phyloP scores from a whole-genome alignment of 2,888 invertebrate species.

The Lepidocyrtinus sp. region DNA sequence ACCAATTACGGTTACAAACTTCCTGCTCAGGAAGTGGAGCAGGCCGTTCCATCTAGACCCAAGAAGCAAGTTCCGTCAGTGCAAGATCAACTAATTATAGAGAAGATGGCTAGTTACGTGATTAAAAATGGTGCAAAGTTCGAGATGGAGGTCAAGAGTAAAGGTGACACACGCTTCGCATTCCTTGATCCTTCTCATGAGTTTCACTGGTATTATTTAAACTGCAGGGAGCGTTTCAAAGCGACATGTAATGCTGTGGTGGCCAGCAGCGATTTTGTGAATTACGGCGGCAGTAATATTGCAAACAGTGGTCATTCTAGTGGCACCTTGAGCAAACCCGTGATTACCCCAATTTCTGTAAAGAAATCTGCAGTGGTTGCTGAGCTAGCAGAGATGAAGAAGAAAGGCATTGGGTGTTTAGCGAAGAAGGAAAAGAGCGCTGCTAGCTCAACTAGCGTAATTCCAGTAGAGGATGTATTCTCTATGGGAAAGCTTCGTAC shows the following conservation, averaged over 20 bases:
- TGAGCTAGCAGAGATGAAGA: conserved; percentile 46
- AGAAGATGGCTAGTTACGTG: conserved; percentile 97
- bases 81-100: conserved; percentile 89
- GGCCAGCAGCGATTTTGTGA: conserved; percentile 64
- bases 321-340: neutral
- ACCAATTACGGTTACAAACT: neutral
- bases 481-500: conserved; percentile 37
- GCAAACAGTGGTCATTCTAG: conserved; percentile 1
- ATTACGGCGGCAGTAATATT: conserved; percentile 38
- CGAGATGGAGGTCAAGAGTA: conserved; percentile 86
- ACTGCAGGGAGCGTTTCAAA: conserved; percentile 66
- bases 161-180: conserved; percentile 88
- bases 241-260: conserved; percentile 65
- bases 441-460: neutral
- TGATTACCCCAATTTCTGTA: neutral
- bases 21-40: neutral
- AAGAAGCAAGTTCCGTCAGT: conserved; percentile 79
- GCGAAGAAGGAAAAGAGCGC: conserved; percentile 20
- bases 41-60: conserved; percentile 24
- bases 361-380: conserved; percentile 42
- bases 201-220: conserved; percentile 85
- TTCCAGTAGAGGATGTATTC: conserved; percentile 39
- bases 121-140: conserved; percentile 95
- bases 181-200: conserved; percentile 86
- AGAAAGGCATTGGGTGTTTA: conserved; percentile 21